phyloP scores from a whole-genome alignment of 2,888 invertebrate species.

The Cerceris ruficornis region DNA sequence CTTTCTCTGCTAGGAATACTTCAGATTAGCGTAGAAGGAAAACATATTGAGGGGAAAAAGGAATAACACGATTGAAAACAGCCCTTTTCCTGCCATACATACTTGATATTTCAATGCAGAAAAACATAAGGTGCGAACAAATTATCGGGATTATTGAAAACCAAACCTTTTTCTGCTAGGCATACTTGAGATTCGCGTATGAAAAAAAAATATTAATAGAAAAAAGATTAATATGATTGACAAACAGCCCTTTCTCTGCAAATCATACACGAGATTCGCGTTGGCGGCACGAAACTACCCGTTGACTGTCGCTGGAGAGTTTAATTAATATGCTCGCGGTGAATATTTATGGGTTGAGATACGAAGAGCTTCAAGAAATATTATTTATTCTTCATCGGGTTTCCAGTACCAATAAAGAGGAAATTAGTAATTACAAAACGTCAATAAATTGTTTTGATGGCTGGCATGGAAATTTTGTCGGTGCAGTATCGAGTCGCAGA shows the following conservation, averaged over 20 bases:
- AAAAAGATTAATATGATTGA: background rate
- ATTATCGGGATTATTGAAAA: no score
- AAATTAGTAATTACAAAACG: background rate
- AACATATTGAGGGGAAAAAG: background rate
- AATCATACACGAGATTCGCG: conserved; percentile 7
- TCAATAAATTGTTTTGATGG: background rate
- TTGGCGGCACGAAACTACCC: background rate
- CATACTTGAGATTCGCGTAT: no score
- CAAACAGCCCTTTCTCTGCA: conserved; percentile 4
- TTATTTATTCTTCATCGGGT: conserved; percentile 8
- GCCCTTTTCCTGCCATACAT: background rate
- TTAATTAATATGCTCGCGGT: conserved; percentile 1
- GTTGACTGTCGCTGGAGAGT: background rate
- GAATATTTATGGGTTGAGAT: background rate
- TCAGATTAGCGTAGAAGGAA: no score
- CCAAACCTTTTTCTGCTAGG: no score
- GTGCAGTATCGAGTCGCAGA: background rate
- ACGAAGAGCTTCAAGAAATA: conserved; percentile 8
- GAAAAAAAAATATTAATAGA: no score
- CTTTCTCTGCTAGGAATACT: background rate
- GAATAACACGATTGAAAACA: background rate
- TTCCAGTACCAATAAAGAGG: background rate
- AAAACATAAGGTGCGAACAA: no score
- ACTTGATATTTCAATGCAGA: no score
- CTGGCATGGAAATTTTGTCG: conserved; percentile 1